Evolutionary conservation across 2,888 invertebrate species (phyloP), one percentile per base, ranked within the genome.

Genomic region (Mythimna pallens): DNA sequence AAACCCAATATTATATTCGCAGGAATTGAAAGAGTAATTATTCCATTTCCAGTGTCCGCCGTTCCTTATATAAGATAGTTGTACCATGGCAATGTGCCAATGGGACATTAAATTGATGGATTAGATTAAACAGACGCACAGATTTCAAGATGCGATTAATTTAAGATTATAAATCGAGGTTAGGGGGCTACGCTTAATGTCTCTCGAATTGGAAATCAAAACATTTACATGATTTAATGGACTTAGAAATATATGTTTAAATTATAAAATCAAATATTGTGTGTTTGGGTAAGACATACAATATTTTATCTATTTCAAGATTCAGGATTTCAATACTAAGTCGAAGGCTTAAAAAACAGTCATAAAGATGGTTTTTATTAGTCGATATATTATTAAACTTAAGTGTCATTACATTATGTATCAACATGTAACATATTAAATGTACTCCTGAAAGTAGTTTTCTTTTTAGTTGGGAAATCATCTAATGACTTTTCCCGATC

Each of bases 41-140:
- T 43, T n/a, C 22, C n/a, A 25, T 20, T 59, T 54, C 1, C 20
- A 54, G 9, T 73, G 47, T 59, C 52, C 64, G 73, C 34, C 20
- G 36, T 9, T 58, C 73, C 62, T 77, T 43, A 59, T 9, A 17
- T 47, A 22, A 57, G 63, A 68, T 68, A 50, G 47, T 47, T 17
- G 50, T 66, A 25, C 30, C 17, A 36, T 82, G 82, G 82, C 82
- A 63, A 30, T 22, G n/a, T 3, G 73, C 82, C 82, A 82, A 58
- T 61, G 14, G 25, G 65, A 65, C 62, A 67, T 80, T 61, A 82
- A 78, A 80, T 73, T 79, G 80, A 84, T 84, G 52, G 64, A 84
- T 82, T 65, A 65, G 58, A 22, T 80, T 76, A 75, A 78, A 76
- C 74, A 83, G 54, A 71, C 78, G 59, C 54, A 65, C 22, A 75